A percentile compares a stretch with the other conserved stretches of the same genome.
Evolutionary conservation across 2,888 invertebrate genomes (phyloP).

Genomic region (Caenorhabditis parvicauda): DNA sequence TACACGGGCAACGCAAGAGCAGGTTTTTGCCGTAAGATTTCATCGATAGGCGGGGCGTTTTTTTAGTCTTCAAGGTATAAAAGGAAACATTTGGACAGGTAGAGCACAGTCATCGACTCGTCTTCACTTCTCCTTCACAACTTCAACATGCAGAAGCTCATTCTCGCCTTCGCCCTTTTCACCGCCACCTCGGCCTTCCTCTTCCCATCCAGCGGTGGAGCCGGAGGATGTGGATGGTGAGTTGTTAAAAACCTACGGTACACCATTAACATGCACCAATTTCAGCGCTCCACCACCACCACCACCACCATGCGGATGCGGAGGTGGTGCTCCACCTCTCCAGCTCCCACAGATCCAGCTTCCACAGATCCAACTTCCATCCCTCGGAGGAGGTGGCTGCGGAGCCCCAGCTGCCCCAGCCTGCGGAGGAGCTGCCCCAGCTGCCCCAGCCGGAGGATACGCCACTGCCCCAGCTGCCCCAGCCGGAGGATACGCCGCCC

Average conservation of each 20-base stretch:
- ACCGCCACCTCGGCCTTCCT: constrained; percentile 26
- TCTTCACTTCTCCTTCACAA: constrained; percentile 11
- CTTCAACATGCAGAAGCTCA: constrained; percentile 28
- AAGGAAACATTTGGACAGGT: too few relatives aligned
- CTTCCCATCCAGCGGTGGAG: constrained; percentile 25
- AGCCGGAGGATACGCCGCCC: constrained; percentile 17
- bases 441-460: constrained; percentile 26
- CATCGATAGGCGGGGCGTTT: too few relatives aligned
- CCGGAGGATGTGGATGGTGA: constrained; percentile 34
- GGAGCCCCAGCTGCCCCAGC: constrained; percentile 23
- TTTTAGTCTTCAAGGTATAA: too few relatives aligned
- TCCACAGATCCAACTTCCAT: constrained; percentile 25
- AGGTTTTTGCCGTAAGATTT: too few relatives aligned
- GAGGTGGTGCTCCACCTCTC: constrained; percentile 24
- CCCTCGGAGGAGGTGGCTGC: constrained; percentile 39
- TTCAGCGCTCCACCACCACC: constrained; percentile 38
- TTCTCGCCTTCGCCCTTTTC: constrained; percentile 28
- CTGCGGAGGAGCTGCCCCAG: constrained; percentile 29
- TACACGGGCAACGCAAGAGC: too few relatives aligned
- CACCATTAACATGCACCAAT: too few relatives aligned
- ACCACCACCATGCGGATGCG: constrained; percentile 36
- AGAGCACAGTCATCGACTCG: too few relatives aligned
- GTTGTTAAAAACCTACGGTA: constrained; percentile 14
- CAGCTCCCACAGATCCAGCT: constrained; percentile 36
- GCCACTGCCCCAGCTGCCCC: constrained; percentile 28